Evolutionary conservation across 2,888 invertebrate species (phyloP), one percentile per base, ranked within the genome.

Genomic region (Caenorhabditis zanzibari): DNA sequence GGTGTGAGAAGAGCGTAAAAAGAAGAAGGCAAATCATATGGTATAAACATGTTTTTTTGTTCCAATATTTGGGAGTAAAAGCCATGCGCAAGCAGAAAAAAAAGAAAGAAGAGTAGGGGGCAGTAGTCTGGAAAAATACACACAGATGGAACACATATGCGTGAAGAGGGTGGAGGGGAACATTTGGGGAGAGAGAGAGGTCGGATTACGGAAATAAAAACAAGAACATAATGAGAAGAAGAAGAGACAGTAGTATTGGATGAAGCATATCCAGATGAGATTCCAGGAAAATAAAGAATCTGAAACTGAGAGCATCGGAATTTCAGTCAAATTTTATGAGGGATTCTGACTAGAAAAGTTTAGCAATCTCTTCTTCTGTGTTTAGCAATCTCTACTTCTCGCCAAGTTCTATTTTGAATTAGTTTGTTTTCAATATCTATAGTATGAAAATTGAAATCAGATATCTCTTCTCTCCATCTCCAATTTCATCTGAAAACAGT

Each of bases 31-130:
- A 58, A 32, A 80, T 73, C 73, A 64, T 64, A 64, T 58, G 58
- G 80, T 58, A 72, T 80, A 80, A 80, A 80, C 73, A 80, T 80
- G 80, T 80, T 79, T 44, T 44, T 80, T 75, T 77, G 63, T 71
- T 71, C 69, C 76, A 66, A 76, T 76, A 69, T 76, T 69, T 69
- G 68, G 76, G 74, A 68, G 68, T 49, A 76, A 64, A 69, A 79
- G 77, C 71, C 71, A 71, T 44, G 58, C 69, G 63, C 63, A 63
- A 44, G 63, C 38, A 63, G 28, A 16, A 16, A 59, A 24, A 38
- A 41, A 41, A 44, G 35, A 41, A 22, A 10, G 38, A 16, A 28
- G 47, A 44, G 35, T 35, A 28, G 28, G 49, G 26, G n/a, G 14
- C 3, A 54, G 49, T 28, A 22, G 59, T 72, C 49, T 68, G 59